phyloP scores from a whole-genome alignment of 2,113 vertebrate genomes.

The Oophaga pumilio region DNA sequence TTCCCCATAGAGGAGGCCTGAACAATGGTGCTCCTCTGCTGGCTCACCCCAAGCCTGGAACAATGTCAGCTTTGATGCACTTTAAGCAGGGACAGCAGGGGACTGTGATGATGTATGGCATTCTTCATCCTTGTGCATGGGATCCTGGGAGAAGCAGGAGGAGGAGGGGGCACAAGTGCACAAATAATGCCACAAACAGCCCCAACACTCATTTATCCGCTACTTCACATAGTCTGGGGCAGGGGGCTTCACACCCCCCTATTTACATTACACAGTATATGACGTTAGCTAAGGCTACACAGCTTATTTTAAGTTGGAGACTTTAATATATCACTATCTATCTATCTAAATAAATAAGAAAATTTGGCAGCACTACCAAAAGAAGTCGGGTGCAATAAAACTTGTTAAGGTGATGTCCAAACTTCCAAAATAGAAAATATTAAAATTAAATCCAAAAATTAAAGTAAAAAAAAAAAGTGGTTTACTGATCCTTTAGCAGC shows the following conservation, averaged over 20 bases:
- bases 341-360: too few species aligned
- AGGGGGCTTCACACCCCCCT: neutral
- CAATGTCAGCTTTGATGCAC: constrained; percentile 73
- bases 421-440: too few species aligned
- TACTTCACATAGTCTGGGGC: neutral
- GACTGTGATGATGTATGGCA: constrained; percentile 62
- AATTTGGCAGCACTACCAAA: too few species aligned
- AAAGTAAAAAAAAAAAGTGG: too few species aligned
- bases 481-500: too few species aligned
- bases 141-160: constrained; percentile 60
- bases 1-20: constrained; percentile 59
- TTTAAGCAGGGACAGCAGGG: constrained; percentile 65
- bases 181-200: constrained; percentile 44
- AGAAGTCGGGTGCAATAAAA: too few species aligned
- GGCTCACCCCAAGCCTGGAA: constrained; percentile 63
- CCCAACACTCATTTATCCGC: constrained; percentile 21
- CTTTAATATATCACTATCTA: neutral
- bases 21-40: constrained; percentile 62
- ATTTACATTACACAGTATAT: neutral
- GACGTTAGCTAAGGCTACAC: neutral
- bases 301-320: neutral
- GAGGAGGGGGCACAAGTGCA: constrained; percentile 54
- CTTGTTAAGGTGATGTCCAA: too few species aligned
- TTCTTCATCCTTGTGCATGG: constrained; percentile 62
- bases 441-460: too few species aligned